Evolutionary conservation across 2,113 vertebrate genomes (phyloP).

Genomic region (Eolophus roseicapilla): DNA sequence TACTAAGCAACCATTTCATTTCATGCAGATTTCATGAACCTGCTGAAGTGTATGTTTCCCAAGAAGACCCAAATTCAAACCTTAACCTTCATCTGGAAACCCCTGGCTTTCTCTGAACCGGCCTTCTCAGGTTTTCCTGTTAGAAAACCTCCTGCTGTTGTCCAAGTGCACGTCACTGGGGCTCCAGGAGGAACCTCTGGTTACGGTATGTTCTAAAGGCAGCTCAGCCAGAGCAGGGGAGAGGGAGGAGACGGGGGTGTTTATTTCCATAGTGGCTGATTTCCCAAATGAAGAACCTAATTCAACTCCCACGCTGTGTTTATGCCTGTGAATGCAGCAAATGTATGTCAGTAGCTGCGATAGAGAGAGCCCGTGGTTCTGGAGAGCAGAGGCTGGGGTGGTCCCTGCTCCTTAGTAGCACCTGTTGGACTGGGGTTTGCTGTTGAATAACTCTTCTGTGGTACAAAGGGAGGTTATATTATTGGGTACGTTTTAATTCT

Average conservation of each 20-base stretch:
- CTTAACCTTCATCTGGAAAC: background rate
- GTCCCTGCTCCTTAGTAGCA: background rate
- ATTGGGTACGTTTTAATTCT: slow-evolving; percentile 55
- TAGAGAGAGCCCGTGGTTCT: background rate
- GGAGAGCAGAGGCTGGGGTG: background rate
- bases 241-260: background rate
- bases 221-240: background rate
- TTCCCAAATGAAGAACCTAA: background rate
- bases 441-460: background rate
- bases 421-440: background rate
- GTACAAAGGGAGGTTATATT: slow-evolving; percentile 43
- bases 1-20: background rate
- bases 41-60: accelerated
- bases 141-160: background rate
- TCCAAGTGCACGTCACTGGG: background rate
- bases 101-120: background rate
- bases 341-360: background rate
- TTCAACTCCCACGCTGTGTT: background rate
- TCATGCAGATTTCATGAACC: background rate
- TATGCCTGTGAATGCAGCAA: background rate
- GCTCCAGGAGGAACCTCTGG: background rate
- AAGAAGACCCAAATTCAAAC: background rate
- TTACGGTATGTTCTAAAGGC: background rate
- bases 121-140: background rate
- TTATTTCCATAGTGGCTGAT: background rate